These are phyloP conservation scores for Mythimna loreyi DNA, from an alignment of 2,888 invertebrate genomes.

Conservation along the genomic window DNA sequence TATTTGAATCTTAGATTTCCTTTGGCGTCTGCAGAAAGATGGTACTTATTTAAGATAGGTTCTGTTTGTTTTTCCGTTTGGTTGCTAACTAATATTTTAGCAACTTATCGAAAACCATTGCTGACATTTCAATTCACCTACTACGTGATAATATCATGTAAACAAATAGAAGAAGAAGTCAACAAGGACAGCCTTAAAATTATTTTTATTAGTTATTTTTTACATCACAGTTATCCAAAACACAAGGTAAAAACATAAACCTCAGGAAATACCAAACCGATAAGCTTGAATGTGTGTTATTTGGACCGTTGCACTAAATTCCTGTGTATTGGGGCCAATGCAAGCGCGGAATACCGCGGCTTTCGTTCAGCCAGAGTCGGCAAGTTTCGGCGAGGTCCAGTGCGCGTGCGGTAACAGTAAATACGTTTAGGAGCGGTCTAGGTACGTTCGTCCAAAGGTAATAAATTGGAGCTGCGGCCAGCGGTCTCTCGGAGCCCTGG, in stretches of 20 bases:
- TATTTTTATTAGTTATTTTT: neutral
- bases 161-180: neutral
- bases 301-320: constrained; percentile 51
- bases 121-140: neutral
- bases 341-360: constrained; percentile 49
- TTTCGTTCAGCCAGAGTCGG: constrained; percentile 10
- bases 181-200: neutral
- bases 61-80: too few relatives aligned
- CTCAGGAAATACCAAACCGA: constrained; percentile 15
- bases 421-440: constrained; percentile 30
- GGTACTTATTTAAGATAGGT: too few relatives aligned
- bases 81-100: neutral
- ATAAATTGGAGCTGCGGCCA: constrained; percentile 52
- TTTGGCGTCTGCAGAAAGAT: neutral
- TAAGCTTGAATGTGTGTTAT: constrained; percentile 30
- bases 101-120: neutral
- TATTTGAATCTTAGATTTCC: neutral
- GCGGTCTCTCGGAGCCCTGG: constrained; percentile 46
- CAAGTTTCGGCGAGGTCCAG: constrained; percentile 13
- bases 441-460: constrained; percentile 30
- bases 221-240: neutral
- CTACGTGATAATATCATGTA: neutral
- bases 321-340: constrained; percentile 62
- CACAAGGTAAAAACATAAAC: constrained; percentile 2
- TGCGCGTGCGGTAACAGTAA: constrained; percentile 35